Conservation (phyloP, 2,113 vertebrate species). For the Siniperca chuatsi region DNA sequence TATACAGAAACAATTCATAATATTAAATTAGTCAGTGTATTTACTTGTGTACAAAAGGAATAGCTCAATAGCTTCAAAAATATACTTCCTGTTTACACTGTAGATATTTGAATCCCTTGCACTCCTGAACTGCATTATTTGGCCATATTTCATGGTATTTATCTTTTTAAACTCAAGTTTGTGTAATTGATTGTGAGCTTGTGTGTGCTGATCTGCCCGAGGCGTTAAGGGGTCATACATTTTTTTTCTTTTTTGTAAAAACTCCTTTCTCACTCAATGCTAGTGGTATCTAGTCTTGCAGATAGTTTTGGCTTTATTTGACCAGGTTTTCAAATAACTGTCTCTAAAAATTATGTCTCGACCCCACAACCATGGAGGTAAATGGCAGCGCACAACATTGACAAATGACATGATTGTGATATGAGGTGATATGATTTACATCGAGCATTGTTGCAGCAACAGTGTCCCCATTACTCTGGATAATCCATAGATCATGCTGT, state of each 20-base stretch:
- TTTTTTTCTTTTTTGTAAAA: no score
- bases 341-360: not conserved
- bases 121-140: not conserved
- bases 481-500: not conserved
- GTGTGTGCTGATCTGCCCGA: not conserved
- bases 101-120: no score
- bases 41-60: not conserved
- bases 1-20: not conserved
- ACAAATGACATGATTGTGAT: not conserved
- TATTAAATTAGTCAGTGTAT: not conserved
- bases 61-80: conserved; percentile 1
- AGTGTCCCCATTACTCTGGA: not conserved
- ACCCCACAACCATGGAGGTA: not conserved
- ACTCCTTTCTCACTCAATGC: not conserved
- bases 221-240: not conserved
- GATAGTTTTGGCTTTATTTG: not conserved
- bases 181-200: not conserved
- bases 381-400: not conserved
- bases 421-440: no score
- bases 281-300: not conserved
- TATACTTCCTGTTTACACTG: conserved; percentile 9
- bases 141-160: conserved; percentile 1
- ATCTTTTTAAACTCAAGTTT: not conserved
- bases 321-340: not conserved
- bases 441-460: not conserved